Percentiles rank a stretch among this genome's conserved stretches.
phyloP scores from a whole-genome alignment of 2,797 vertebrate genomes.

The Pempheris klunzingeri region DNA sequence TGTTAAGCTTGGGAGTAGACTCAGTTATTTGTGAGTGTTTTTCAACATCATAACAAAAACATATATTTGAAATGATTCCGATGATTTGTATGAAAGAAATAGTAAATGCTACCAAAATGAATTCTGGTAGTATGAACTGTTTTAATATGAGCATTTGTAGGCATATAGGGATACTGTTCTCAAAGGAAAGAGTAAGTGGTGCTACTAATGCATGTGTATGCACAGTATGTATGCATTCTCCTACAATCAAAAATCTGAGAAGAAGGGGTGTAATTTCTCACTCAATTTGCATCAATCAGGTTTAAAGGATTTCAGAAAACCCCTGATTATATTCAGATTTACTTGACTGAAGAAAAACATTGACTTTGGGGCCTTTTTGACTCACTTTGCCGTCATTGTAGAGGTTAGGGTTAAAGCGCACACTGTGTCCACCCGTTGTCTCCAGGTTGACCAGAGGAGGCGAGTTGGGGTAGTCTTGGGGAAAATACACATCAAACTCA shows the following conservation, averaged over 20 bases:
- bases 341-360: not conserved
- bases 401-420: conserved; percentile 99
- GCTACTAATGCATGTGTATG: too few species aligned
- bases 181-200: too few species aligned
- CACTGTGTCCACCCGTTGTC: conserved; percentile 98
- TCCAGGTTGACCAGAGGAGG: conserved; percentile 98
- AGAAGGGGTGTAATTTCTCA: not conserved
- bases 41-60: too few species aligned
- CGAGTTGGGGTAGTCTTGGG: conserved; percentile 99
- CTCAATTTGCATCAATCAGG: not conserved
- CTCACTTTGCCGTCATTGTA: conserved; percentile 99
- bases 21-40: not conserved
- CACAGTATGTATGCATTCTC: not conserved
- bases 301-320: not conserved
- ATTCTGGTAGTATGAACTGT: too few species aligned
- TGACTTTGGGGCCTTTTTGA: not conserved
- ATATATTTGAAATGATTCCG: too few species aligned
- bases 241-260: not conserved
- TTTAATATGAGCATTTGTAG: not conserved
- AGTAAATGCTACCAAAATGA: not conserved
- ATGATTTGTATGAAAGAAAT: too few species aligned
- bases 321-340: not conserved
- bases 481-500: conserved; percentile 99
- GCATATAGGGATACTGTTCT: not conserved
- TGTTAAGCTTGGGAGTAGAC: not conserved